Percentiles rank a stretch among this genome's conserved stretches.
These are phyloP conservation scores for Mesitornis unicolor DNA, from an alignment of 2,113 vertebrate genomes.

Conservation along the genomic window DNA sequence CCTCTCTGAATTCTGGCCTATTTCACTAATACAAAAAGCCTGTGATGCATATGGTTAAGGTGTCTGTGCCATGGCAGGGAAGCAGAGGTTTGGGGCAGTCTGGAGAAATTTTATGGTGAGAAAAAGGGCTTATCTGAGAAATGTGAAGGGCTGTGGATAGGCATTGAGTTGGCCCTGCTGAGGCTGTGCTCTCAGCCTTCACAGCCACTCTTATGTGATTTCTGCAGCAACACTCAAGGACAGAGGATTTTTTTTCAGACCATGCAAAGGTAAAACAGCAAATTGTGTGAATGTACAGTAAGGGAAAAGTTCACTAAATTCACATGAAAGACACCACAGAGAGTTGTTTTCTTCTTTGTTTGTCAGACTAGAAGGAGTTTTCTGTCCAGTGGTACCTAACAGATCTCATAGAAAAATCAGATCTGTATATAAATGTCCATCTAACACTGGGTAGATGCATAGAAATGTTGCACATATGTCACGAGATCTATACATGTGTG, in stretches of 20 bases:
- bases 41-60: not conserved
- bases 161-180: not conserved
- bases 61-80: not conserved
- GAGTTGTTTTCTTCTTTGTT: not conserved
- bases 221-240: not conserved
- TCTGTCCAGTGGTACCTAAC: not conserved
- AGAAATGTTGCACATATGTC: fast-evolving
- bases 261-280: not conserved
- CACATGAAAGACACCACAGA: not conserved
- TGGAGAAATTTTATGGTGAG: not conserved
- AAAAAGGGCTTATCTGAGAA: not conserved
- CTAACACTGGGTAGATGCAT: fast-evolving
- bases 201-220: not conserved
- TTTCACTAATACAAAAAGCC: not conserved
- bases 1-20: not conserved
- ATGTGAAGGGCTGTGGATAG: not conserved
- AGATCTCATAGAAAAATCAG: not conserved
- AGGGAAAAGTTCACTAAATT: not conserved
- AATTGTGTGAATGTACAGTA: not conserved
- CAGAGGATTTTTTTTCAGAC: not conserved
- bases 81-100: not conserved
- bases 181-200: not conserved
- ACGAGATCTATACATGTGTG: not conserved
- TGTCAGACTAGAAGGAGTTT: not conserved
- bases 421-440: not conserved